These are phyloP conservation scores for Heliocidaris tuberculata DNA, from an alignment of 35 echinoderm and acorn worm species.

Conservation along the genomic window DNA sequence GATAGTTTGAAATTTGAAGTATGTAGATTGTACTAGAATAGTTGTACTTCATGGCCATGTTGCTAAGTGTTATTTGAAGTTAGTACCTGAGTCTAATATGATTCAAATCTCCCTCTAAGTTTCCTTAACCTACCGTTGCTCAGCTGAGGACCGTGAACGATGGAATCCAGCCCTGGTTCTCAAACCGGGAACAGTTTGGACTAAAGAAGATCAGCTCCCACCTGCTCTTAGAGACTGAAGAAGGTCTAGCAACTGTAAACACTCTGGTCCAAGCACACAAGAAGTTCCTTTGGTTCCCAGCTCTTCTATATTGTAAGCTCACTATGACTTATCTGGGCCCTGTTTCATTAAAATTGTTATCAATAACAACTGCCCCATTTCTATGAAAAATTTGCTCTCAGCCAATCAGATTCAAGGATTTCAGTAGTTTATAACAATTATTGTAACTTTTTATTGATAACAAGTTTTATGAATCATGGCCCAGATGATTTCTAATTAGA, in stretches of 20 bases:
- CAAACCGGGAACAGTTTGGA: constrained; percentile 79
- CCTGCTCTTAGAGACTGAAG: constrained; percentile 77
- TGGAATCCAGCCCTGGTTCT: constrained; percentile 94
- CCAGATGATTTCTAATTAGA: too few species aligned
- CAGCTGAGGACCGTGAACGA: constrained; percentile 83
- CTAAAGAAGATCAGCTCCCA: constrained; percentile 62
- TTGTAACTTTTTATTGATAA: too few species aligned
- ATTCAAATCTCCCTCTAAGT: neutral
- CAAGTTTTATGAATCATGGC: too few species aligned
- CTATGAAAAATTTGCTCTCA: too few species aligned
- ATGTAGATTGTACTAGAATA: neutral
- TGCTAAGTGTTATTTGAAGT: neutral
- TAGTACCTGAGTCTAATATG: neutral
- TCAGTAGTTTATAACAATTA: too few species aligned
- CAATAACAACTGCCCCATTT: too few species aligned
- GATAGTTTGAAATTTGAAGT: neutral
- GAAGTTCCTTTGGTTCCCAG: constrained; percentile 74
- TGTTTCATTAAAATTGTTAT: too few species aligned
- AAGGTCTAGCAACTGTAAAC: constrained; percentile 84
- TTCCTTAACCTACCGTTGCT: neutral
- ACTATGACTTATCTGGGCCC: too few species aligned
- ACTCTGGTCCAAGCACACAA: constrained; percentile 73
- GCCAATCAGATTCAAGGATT: too few species aligned
- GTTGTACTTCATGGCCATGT: neutral
- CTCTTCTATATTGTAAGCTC: constrained; percentile 85